Percentiles rank a stretch among this genome's conserved stretches.
Conservation (phyloP, 2,113 vertebrate genomes). For the Terrapene triunguis region DNA sequence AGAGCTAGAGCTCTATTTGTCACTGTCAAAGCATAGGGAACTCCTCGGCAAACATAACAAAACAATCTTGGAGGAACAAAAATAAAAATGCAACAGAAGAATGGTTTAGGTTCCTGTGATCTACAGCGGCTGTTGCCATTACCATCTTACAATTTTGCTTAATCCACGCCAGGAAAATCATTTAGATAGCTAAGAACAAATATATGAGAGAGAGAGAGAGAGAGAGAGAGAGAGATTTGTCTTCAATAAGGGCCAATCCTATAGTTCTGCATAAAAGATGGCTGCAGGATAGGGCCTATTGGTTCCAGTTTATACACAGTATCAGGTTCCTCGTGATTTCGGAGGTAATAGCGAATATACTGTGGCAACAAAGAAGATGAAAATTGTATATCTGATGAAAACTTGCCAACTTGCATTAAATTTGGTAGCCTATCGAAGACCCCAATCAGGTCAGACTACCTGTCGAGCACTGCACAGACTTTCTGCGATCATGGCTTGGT, state of each 20-base stretch:
- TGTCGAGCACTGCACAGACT: too few relatives aligned
- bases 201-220: too few relatives aligned
- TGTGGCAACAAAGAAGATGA: background rate
- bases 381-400: background rate
- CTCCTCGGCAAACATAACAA: background rate
- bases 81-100: background rate
- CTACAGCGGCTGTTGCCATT: background rate
- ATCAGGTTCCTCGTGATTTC: background rate
- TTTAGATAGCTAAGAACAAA: background rate
- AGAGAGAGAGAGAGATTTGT: background rate
- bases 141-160: background rate
- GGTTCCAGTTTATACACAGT: background rate
- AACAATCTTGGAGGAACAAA: background rate
- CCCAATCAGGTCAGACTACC: too few relatives aligned
- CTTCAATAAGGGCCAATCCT: background rate
- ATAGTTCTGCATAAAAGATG: rapidly evolving
- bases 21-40: background rate
- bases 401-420: background rate
- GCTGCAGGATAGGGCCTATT: background rate
- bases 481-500: too few relatives aligned
- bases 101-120: background rate
- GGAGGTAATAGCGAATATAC: background rate
- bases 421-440: background rate
- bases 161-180: background rate
- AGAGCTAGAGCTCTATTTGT: background rate